These are phyloP conservation scores for Tyria jacobaeae DNA, from an alignment of 2,888 invertebrate species.

Conservation along the genomic window DNA sequence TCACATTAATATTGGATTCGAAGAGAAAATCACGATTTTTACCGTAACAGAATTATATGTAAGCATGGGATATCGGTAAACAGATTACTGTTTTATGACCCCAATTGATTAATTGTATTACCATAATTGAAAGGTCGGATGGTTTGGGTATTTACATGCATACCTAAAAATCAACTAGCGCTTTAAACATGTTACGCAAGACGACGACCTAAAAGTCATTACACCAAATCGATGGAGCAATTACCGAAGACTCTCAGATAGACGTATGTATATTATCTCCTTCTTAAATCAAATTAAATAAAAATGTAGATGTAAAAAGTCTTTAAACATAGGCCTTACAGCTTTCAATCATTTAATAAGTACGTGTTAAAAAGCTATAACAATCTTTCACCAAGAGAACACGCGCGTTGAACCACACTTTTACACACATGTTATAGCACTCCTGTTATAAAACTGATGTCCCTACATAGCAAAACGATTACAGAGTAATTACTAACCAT, in stretches of 20 bases:
- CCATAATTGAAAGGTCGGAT: too few species aligned
- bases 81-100: neutral
- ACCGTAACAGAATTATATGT: neutral
- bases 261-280: neutral
- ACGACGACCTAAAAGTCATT: neutral
- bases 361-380: neutral
- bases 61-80: neutral
- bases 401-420: neutral
- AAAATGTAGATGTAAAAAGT: neutral
- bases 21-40: neutral
- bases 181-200: neutral
- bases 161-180: neutral
- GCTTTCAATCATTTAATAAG: neutral
- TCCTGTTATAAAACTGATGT: slow-evolving; percentile 3
- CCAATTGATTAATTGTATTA: too few species aligned
- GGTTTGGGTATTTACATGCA: too few species aligned
- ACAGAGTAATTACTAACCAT: slow-evolving; percentile 13
- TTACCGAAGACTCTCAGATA: neutral
- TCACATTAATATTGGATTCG: neutral
- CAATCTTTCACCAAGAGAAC: neutral
- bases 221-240: neutral
- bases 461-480: slow-evolving; percentile 12
- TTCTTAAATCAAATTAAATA: neutral
- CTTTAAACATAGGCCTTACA: too few species aligned
- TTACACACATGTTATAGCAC: neutral